Percentiles rank a stretch among this genome's conserved stretches.
phyloP scores from a whole-genome alignment of 2,797 vertebrate species.

The Fistularia commersonii region DNA sequence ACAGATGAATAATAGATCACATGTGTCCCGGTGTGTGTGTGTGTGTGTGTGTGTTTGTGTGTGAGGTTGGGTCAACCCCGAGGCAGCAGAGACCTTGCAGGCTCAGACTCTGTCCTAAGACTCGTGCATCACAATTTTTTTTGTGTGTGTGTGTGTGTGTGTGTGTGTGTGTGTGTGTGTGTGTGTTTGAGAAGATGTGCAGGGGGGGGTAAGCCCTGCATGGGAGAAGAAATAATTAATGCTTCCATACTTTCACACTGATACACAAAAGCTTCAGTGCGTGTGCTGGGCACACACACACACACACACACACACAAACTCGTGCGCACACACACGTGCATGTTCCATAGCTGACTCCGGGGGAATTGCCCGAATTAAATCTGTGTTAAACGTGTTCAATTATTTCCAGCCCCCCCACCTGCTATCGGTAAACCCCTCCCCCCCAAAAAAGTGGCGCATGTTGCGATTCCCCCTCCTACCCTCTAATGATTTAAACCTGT shows the following conservation, averaged over 20 bases:
- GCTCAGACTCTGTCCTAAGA: too few relatives aligned
- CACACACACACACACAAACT: conserved; percentile 4
- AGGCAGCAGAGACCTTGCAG: too few relatives aligned
- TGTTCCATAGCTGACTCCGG: too few relatives aligned
- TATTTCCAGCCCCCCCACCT: conserved; percentile 57
- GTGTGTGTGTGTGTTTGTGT: conserved; percentile 1
- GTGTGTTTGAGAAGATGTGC: too few relatives aligned
- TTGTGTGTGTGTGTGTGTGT: too few relatives aligned
- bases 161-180: too few relatives aligned
- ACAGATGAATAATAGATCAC: conserved; percentile 48
- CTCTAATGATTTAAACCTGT: conserved; percentile 33
- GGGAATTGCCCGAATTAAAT: conserved; percentile 74
- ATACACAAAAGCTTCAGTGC: conserved; percentile 53
- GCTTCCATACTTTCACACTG: conserved; percentile 58
- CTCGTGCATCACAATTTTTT: too few relatives aligned
- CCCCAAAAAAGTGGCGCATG: too few relatives aligned
- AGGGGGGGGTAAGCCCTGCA: conserved; percentile 54
- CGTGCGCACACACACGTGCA: conserved; percentile 5
- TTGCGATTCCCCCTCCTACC: conserved; percentile 22
- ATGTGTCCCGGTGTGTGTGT: conserved; percentile 18
- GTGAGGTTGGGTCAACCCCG: too few relatives aligned
- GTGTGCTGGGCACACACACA: conserved; percentile 16
- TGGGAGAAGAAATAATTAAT: conserved; percentile 78
- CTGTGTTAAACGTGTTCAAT: conserved; percentile 69
- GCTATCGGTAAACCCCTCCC: too few relatives aligned